A percentile compares a stretch with the other conserved stretches of the same genome.
phyloP scores from a whole-genome alignment of 92 coral and sea anemone genomes.

The Epizoanthus illoricatus region DNA sequence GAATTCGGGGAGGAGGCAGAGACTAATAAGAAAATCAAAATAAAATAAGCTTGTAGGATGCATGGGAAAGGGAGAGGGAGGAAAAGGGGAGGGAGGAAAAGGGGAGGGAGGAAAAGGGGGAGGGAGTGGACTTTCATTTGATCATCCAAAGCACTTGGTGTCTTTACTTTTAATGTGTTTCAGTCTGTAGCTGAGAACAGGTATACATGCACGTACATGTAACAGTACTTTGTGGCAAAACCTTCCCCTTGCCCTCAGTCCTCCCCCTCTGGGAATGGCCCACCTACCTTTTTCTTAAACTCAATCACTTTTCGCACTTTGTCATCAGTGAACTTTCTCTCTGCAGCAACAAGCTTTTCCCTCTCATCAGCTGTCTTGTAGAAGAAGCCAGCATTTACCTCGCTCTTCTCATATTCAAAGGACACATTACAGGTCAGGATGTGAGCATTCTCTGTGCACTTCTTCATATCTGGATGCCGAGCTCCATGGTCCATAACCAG shows the following conservation, averaged over 20 bases:
- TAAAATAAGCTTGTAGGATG: too few relatives aligned
- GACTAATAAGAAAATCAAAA: too few relatives aligned
- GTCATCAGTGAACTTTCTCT: conserved; percentile 95
- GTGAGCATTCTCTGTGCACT: conserved; percentile 81
- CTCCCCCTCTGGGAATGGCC: neutral
- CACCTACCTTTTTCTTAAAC: conserved; percentile 77
- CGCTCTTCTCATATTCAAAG: conserved; percentile 97
- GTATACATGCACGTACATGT: too few relatives aligned
- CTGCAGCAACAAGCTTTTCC: conserved; percentile 92
- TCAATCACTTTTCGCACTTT: conserved; percentile 93
- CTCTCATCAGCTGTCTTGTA: conserved; percentile 96
- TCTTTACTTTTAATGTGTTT: neutral
- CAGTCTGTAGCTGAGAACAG: too few relatives aligned
- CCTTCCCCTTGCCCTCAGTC: neutral
- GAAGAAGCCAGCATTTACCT: conserved; percentile 96
- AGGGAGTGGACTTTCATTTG: neutral
- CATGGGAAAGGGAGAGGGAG: too few relatives aligned
- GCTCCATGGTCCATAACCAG: conserved; percentile 99
- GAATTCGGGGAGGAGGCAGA: too few relatives aligned
- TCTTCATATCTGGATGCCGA: conserved; percentile 94
- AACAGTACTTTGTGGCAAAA: neutral
- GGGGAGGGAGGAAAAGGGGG: too few relatives aligned
- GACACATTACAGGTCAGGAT: conserved; percentile 98
- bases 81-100: too few relatives aligned
- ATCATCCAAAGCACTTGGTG: neutral